These are phyloP conservation scores for Rhabdomys dilectus DNA, from an alignment of 2,113 vertebrate genomes.

Conservation along the genomic window DNA sequence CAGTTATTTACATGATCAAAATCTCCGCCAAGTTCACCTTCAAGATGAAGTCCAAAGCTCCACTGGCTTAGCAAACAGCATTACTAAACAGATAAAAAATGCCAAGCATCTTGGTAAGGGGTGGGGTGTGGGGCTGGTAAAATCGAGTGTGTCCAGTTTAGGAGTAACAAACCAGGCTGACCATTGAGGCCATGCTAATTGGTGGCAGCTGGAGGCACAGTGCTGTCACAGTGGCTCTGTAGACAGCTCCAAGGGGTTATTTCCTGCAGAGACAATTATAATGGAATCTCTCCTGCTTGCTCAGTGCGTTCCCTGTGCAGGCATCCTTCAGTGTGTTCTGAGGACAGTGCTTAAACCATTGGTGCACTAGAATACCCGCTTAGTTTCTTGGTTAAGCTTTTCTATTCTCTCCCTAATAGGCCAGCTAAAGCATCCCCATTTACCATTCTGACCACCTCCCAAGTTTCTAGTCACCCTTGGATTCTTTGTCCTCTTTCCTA, in stretches of 20 bases:
- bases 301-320: background rate
- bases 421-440: background rate
- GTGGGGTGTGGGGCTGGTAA: background rate
- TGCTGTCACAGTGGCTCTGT: background rate
- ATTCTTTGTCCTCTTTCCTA: background rate
- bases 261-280: background rate
- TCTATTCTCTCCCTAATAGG: background rate
- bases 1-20: background rate
- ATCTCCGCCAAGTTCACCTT: constrained; percentile 12
- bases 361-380: background rate
- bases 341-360: background rate
- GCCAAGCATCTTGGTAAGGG: background rate
- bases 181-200: background rate
- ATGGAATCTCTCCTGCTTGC: background rate
- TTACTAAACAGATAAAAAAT: background rate
- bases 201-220: background rate
- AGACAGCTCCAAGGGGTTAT: background rate
- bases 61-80: background rate
- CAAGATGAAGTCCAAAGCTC: background rate
- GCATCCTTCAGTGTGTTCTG: rapidly evolving
- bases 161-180: background rate
- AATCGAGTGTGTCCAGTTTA: background rate
- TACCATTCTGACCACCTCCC: background rate
- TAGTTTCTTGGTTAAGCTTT: background rate
- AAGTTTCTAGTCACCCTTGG: background rate